These are phyloP conservation scores for Campopleginae sp. DNA, from an alignment of 2,888 invertebrate genomes.

Conservation along the genomic window DNA sequence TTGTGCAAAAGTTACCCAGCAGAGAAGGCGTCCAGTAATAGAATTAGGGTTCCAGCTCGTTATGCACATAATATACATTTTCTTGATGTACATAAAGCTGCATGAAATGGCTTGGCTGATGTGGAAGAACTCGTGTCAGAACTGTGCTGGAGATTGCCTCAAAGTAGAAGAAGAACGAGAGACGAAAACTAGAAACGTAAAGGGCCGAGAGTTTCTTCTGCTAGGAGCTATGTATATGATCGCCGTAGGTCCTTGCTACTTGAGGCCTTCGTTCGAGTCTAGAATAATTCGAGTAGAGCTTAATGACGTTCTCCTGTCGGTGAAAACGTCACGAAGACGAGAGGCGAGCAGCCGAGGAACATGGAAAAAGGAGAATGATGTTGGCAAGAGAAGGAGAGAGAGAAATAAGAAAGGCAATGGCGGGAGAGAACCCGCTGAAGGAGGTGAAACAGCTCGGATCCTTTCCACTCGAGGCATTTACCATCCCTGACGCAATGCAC, in stretches of 20 bases:
- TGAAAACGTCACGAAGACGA: conserved; percentile 62
- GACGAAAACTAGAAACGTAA: conserved; percentile 27
- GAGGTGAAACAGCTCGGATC: conserved; percentile 57
- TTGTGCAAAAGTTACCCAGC: not conserved
- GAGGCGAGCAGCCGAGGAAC: conserved; percentile 31
- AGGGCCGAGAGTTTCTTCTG: conserved; percentile 29
- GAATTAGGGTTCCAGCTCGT: conserved; percentile 10
- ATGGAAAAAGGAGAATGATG: conserved; percentile 41
- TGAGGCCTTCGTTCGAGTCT: conserved; percentile 65
- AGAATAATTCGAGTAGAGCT: conserved; percentile 73
- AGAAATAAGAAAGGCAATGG: conserved; percentile 23
- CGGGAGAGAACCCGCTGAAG: conserved; percentile 31
- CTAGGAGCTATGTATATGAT: conserved; percentile 16
- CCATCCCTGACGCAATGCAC: conserved; percentile 68
- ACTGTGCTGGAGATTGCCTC: conserved; percentile 24
- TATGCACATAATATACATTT: not conserved
- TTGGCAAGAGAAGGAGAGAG: conserved; percentile 60
- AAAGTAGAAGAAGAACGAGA: conserved; percentile 26
- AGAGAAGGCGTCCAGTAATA: conserved; percentile 20
- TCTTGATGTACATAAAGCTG: not conserved
- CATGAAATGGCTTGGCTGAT: conserved; percentile 13
- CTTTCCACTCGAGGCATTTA: conserved; percentile 62
- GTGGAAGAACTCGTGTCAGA: conserved; percentile 33
- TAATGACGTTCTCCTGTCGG: conserved; percentile 65
- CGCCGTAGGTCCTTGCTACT: conserved; percentile 29